A percentile compares a stretch with the other conserved stretches of the same genome.
These are phyloP conservation scores for Dexiosoma caninum DNA, from an alignment of 2,888 invertebrate genomes.

Conservation along the genomic window DNA sequence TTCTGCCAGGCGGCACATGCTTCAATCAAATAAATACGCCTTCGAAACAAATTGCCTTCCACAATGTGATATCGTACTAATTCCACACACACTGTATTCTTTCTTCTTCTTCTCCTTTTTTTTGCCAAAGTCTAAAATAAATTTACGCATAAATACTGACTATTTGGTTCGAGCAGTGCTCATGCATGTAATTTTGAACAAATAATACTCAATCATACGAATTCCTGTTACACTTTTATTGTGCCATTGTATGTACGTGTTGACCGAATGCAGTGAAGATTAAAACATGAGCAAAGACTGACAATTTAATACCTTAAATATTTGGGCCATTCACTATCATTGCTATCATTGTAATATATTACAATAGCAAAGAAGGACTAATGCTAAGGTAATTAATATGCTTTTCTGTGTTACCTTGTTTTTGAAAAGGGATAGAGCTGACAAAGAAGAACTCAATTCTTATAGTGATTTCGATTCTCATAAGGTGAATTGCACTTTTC, in stretches of 20 bases:
- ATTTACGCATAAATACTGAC: slow-evolving; percentile 36
- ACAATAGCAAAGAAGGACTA: too few species aligned
- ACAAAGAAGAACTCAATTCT: too few species aligned
- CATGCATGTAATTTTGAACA: not conserved
- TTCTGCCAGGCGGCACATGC: slow-evolving; percentile 32
- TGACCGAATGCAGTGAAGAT: not conserved
- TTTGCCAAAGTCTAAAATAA: slow-evolving; percentile 39
- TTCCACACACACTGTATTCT: slow-evolving; percentile 26
- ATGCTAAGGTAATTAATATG: too few species aligned
- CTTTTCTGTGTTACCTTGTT: too few species aligned
- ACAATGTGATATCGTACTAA: slow-evolving; percentile 25
- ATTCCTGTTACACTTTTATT: not conserved
- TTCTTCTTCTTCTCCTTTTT: too few species aligned
- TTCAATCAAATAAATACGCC: slow-evolving; percentile 48
- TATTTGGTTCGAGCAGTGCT: slow-evolving; percentile 7
- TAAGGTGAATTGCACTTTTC: too few species aligned
- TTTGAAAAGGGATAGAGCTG: too few species aligned
- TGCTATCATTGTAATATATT: too few species aligned
- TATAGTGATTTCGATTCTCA: too few species aligned
- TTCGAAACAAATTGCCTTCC: slow-evolving; percentile 46
- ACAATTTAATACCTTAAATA: too few species aligned
- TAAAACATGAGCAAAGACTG: too few species aligned
- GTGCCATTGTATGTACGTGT: not conserved
- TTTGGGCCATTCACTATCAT: too few species aligned
- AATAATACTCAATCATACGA: not conserved